Base-by-base conservation (phyloP, 1,140 invertebrate species). In the Dreissena rostriformis region DNA sequence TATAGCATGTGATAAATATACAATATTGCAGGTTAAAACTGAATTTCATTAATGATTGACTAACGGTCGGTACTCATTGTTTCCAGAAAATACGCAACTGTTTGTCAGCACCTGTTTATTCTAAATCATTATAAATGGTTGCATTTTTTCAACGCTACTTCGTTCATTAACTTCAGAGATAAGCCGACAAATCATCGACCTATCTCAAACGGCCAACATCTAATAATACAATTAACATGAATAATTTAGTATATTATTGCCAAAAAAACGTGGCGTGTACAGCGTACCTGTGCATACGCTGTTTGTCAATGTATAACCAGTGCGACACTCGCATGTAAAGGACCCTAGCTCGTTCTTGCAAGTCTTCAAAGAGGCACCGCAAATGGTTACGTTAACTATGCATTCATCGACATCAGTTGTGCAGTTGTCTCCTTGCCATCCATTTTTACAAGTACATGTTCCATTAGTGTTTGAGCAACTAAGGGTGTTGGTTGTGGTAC, bases 301-400 rank as follows among this genome's bases (percentile, higher is more conserved):
- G 12, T 63, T 17, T 39, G 5, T 7, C 65, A 12, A 63, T 76
- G 24, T 24, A 29, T 29, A 76, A 11, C 74, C 74, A 8, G 0
- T 61, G 65, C 11, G 14, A 39, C 74, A 76, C 22, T 76, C 74
- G 49, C 74, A 76, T 39, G 63, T 61, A 51, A 39, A 76, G 1
- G 57, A 65, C 14, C 74, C 74, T 11, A 28, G 15, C 12, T 28
- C 39, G n/a, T 76, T 29, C 39, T 6, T n/a, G 57, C 74, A 76
- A 5, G 57, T 76, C 4, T 55, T 57, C 15, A 39, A 66, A 17
- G 51, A 51, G 4, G 0, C 61, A 10, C 29, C 12, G n/a, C 74
- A 76, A 5, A 28, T 39, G n/a, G 17, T 15, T 66, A 57, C 29
- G 14, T 76, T 39, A 6, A 22, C 2, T 39, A 0, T 1, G n/a